phyloP scores from a whole-genome alignment of 2,113 vertebrate species.

The Rhinichthys klamathensis region DNA sequence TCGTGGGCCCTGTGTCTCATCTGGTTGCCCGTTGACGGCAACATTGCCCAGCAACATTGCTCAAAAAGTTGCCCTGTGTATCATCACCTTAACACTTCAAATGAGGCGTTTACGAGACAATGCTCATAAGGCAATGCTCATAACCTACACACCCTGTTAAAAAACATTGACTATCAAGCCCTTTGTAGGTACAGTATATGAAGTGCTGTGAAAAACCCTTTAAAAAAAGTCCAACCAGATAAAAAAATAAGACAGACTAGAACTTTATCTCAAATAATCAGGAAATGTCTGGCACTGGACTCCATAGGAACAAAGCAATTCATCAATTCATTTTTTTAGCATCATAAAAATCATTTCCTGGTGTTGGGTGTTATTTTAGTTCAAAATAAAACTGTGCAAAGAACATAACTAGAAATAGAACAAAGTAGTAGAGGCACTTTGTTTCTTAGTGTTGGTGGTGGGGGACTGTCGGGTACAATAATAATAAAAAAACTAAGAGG shows the following conservation, averaged over 20 bases:
- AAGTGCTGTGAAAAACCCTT: background rate
- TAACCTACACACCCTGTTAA: background rate
- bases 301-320: background rate
- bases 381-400: background rate
- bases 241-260: too few relatives aligned
- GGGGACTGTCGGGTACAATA: background rate
- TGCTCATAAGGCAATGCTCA: background rate
- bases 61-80: too few relatives aligned
- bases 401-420: background rate
- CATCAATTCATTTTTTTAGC: background rate
- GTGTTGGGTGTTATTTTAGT: background rate
- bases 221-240: background rate
- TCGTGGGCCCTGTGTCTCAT: too few relatives aligned
- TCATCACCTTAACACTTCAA: too few relatives aligned
- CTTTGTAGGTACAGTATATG: background rate
- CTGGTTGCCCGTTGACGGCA: too few relatives aligned
- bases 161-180: background rate
- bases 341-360: background rate
- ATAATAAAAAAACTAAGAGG: slow-evolving; percentile 27
- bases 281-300: background rate
- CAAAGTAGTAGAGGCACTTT: background rate
- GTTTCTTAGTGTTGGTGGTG: slow-evolving; percentile 4
- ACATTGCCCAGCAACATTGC: too few relatives aligned
- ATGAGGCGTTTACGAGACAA: background rate
- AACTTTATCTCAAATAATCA: background rate